Percentiles rank a stretch among this genome's conserved stretches.
These are phyloP conservation scores for Notarius lentiginosus DNA, from an alignment of 2,113 vertebrate genomes.

Conservation along the genomic window DNA sequence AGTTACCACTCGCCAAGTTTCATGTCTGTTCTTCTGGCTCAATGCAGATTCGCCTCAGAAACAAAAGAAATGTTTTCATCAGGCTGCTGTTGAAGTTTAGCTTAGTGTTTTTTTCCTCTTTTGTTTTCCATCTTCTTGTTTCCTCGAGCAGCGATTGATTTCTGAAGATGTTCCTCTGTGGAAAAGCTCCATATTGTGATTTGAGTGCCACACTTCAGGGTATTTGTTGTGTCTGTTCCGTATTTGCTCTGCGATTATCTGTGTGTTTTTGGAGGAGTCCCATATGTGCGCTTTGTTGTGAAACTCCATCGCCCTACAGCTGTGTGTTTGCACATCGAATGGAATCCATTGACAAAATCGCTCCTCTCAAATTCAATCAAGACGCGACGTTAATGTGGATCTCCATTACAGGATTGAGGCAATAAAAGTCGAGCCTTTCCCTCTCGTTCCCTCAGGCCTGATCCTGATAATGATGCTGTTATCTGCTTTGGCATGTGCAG, in stretches of 20 bases:
- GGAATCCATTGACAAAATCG: conserved; percentile 50
- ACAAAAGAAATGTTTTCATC: background rate
- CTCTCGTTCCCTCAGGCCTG: conserved; percentile 5
- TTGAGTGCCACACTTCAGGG: conserved; percentile 28
- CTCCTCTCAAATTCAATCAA: conserved; percentile 42
- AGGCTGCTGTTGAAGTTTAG: background rate
- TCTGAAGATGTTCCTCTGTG: conserved; percentile 25
- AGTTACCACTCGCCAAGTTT: background rate
- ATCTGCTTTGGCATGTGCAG: conserved; percentile 44
- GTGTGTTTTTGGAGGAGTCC: conserved; percentile 13
- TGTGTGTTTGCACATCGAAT: conserved; percentile 37
- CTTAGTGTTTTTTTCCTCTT: background rate
- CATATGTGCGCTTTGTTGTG: conserved; percentile 31
- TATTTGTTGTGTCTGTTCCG: conserved; percentile 47
- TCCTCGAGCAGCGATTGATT: conserved; percentile 29
- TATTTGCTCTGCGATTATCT: conserved; percentile 43
- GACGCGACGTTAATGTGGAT: conserved; percentile 44
- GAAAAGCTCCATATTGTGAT: conserved; percentile 26
- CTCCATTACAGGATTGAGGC: conserved; percentile 38
- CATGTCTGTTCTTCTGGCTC: background rate
- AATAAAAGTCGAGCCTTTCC: conserved; percentile 35
- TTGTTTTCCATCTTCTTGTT: conserved; percentile 10
- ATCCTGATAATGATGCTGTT: conserved; percentile 42
- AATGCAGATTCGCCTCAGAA: background rate
- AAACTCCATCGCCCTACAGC: conserved; percentile 45